Base-by-base conservation (phyloP, 2,113 vertebrate genomes). In the Phyllopteryx taeniolatus region DNA sequence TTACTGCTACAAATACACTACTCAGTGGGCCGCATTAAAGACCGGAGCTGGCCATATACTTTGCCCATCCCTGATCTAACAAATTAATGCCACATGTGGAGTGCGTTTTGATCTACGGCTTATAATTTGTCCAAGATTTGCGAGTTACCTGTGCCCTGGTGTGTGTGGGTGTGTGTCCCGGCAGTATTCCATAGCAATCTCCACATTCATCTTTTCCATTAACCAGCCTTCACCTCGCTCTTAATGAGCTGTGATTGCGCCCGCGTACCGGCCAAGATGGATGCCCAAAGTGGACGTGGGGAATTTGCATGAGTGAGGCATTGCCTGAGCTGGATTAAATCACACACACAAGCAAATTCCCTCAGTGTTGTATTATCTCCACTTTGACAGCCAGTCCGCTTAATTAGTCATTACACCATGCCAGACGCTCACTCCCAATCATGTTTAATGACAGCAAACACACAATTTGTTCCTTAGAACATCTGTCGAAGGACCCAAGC, bases 211-310 rank as follows among this genome's bases (percentile, higher is more conserved):
- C 91, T 90, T 61, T 61, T 85, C 68, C 77, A 68, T 82, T 92
- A 92, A 93, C 83, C 83, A 91, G 88, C 84, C 83, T 85, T 93
- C 88, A 85, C 82, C 85, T 84, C 63, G 73, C 73, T 83, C 78
- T 83, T 91, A 89, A 92, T 66, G 78, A 92, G 89, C 80, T 79
- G 83, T 90, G 86, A 91, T 90, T 87, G 85, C 76, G 77, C 67
- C 53, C 39, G 59, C 2, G 53, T 68, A 68, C 49, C 2, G 5
- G 67, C 59, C 56, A 67, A 60, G 81, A 88, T 90, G 89, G 79
- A 85, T 89, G 83, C 61, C 57, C 44, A 66, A 66, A 66, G n/a
- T 74, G 78, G 67, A 67, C 65, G 67, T 31, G 7, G 31, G 54
- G 22, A 74, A 42, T 81, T 89, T 85, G 71, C 76, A 77, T 80